phyloP scores from a whole-genome alignment of 2,797 vertebrate genomes.

The Tamandua tetradactyla region DNA sequence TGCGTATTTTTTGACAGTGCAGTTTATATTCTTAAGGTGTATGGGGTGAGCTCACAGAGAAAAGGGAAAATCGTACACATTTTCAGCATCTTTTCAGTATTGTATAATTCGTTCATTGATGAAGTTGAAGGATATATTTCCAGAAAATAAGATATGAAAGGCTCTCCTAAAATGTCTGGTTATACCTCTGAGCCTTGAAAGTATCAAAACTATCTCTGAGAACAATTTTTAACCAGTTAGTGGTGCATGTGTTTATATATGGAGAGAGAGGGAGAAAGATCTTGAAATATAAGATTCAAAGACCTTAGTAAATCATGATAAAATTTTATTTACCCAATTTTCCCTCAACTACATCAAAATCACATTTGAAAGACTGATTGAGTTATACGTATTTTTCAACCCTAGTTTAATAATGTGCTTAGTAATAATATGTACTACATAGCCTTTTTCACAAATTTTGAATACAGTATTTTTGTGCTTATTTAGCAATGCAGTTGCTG shows the following conservation, averaged over 20 bases:
- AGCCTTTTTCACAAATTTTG: not conserved
- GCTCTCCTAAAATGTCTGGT: not conserved
- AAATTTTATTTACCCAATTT: not conserved
- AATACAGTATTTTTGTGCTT: not conserved
- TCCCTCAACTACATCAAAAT: not conserved
- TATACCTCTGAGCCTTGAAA: not conserved
- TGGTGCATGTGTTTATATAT: too few relatives aligned
- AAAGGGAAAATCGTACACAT: not conserved
- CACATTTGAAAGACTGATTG: not conserved
- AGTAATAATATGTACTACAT: not conserved
- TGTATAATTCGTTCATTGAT: not conserved
- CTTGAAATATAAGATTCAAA: conserved; percentile 4
- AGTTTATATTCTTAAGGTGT: not conserved
- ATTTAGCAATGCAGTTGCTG: conserved; percentile 96
- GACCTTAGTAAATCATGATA: not conserved
- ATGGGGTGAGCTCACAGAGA: not conserved
- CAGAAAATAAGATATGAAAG: not conserved
- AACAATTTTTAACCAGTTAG: not conserved
- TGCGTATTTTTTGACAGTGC: not conserved
- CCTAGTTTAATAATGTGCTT: not conserved
- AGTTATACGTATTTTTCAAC: not conserved
- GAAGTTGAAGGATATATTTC: not conserved
- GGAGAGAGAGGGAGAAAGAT: not conserved
- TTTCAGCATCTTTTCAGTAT: not conserved
- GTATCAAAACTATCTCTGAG: not conserved